Percentiles rank a stretch among this genome's conserved stretches.
phyloP scores from a whole-genome alignment of 1,140 invertebrate genomes.

The Chionoecetes opilio region DNA sequence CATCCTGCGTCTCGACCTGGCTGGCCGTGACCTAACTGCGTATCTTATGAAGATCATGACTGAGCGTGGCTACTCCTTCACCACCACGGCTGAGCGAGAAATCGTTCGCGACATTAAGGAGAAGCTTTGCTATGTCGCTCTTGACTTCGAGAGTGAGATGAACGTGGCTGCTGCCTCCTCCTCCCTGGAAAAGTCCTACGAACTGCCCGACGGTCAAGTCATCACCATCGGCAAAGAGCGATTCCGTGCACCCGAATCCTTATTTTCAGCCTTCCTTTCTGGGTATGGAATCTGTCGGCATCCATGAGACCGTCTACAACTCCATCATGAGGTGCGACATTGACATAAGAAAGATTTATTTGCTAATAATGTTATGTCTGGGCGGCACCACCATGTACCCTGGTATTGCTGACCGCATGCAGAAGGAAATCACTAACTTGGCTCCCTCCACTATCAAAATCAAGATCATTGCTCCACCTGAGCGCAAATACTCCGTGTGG shows the following conservation, averaged over 20 bases:
- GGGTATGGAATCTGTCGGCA: slow-evolving; percentile 93
- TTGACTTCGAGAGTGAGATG: slow-evolving; percentile 81
- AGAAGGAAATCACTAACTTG: slow-evolving; percentile 85
- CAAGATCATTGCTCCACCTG: slow-evolving; percentile 66
- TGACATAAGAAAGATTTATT: slow-evolving; percentile 90
- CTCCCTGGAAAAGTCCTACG: slow-evolving; percentile 88
- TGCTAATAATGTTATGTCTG: slow-evolving; percentile 88
- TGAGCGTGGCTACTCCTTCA: slow-evolving; percentile 83
- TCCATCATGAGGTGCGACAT: slow-evolving; percentile 91
- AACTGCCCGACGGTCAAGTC: slow-evolving; percentile 85
- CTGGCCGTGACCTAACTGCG: slow-evolving; percentile 69
- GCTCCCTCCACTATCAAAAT: slow-evolving; percentile 67
- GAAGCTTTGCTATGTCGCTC: slow-evolving; percentile 95
- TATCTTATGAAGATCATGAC: slow-evolving; percentile 86
- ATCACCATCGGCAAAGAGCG: slow-evolving; percentile 85
- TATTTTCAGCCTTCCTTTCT: slow-evolving; percentile 91
- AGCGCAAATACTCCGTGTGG: slow-evolving; percentile 71
- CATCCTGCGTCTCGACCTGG: slow-evolving; percentile 71
- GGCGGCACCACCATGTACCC: slow-evolving; percentile 88
- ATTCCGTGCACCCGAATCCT: slow-evolving; percentile 89
- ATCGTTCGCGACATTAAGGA: slow-evolving; percentile 95
- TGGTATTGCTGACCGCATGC: slow-evolving; percentile 87
- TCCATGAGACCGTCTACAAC: slow-evolving; percentile 91
- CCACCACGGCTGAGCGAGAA: slow-evolving; percentile 83
- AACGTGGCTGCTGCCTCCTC: slow-evolving; percentile 88